Evolutionary conservation across 2,113 vertebrate species (phyloP).

Genomic region (Paraplagusia blochii): DNA sequence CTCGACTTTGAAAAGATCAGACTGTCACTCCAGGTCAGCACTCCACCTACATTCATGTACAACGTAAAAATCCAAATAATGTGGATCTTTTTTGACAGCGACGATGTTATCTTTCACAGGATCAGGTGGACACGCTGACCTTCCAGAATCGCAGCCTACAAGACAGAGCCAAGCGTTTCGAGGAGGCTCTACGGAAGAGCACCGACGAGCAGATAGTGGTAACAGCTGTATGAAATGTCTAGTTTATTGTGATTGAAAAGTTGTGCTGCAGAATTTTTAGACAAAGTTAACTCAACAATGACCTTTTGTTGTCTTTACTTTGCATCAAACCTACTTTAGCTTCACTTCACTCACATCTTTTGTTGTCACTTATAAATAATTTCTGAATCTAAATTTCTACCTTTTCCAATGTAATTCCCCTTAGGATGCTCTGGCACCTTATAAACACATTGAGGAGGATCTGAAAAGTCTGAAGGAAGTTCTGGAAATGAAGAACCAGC

Average conservation of each 20-base stretch:
- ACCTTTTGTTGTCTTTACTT: too few species aligned
- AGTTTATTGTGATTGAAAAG: too few species aligned
- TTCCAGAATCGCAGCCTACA: conserved; percentile 93
- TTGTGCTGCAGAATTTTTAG: too few species aligned
- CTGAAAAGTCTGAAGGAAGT: conserved; percentile 92
- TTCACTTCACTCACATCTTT: too few species aligned
- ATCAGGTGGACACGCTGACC: conserved; percentile 95
- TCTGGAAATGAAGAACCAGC: conserved; percentile 95
- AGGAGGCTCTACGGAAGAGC: conserved; percentile 91
- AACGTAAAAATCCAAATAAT: background rate
- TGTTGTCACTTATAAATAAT: too few species aligned
- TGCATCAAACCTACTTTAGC: too few species aligned
- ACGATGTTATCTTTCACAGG: conserved; percentile 66
- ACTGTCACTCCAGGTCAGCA: conserved; percentile 87
- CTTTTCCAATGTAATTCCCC: background rate
- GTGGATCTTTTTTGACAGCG: background rate
- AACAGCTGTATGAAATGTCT: conserved; percentile 18
- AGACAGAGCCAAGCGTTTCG: conserved; percentile 91
- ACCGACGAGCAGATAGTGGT: conserved; percentile 95
- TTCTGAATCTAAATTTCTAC: background rate
- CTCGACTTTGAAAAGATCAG: conserved; percentile 90
- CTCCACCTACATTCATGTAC: background rate
- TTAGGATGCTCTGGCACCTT: conserved; percentile 88
- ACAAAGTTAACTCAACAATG: too few species aligned
- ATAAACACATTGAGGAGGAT: conserved; percentile 94